Conservation (phyloP, 2,888 invertebrate species). For the Elaeidobius kamerunicus region DNA sequence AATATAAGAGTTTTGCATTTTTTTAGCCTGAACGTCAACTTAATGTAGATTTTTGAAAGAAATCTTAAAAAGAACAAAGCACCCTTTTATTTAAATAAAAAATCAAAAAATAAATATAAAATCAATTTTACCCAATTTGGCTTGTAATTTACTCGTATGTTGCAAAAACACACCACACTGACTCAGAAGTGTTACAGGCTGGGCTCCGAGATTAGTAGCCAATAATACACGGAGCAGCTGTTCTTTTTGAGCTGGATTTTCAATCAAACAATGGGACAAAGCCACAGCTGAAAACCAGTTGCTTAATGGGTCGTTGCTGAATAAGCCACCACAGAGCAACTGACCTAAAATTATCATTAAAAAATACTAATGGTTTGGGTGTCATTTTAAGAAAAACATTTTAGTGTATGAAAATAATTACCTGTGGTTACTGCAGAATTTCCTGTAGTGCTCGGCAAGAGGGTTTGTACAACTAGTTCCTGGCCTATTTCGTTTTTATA, state of each 20-base stretch:
- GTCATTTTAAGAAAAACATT: no score
- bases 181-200: conserved; percentile 85
- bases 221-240: conserved; percentile 87
- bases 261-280: conserved; percentile 84
- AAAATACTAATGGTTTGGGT: no score
- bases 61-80: not conserved
- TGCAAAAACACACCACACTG: conserved; percentile 84
- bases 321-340: conserved; percentile 87
- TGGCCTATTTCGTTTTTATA: conserved; percentile 91
- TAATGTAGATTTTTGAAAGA: no score
- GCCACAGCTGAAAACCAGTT: conserved; percentile 96
- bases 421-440: conserved; percentile 61
- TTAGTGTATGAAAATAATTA: conserved; percentile 4
- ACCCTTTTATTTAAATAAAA: not conserved
- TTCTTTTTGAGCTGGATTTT: conserved; percentile 83
- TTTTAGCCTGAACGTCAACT: not conserved
- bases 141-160: conserved; percentile 76
- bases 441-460: conserved; percentile 80
- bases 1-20: conserved; percentile 38
- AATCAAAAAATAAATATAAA: no score
- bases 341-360: conserved; percentile 60
- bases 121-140: conserved; percentile 60
- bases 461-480: conserved; percentile 83
- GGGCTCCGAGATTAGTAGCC: conserved; percentile 77
- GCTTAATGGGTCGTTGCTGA: conserved; percentile 81